Evolutionary conservation across 1,140 invertebrate species (phyloP).

Genomic region (Bombus terrestris): DNA sequence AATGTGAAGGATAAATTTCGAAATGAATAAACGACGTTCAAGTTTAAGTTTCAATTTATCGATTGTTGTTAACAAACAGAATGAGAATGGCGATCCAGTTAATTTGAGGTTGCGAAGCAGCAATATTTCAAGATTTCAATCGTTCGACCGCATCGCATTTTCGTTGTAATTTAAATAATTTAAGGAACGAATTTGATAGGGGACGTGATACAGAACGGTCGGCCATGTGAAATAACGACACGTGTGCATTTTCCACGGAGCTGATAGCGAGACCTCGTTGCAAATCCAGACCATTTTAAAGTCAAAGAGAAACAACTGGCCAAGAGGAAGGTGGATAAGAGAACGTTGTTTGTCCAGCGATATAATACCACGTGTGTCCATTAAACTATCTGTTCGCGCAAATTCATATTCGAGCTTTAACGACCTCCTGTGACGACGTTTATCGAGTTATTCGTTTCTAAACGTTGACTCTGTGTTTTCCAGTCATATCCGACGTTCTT

Average conservation of each 20-base stretch:
- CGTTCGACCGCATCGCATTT: background rate
- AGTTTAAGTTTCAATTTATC: no score
- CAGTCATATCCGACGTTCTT: background rate
- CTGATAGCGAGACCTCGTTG: background rate
- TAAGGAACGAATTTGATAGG: background rate
- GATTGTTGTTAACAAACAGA: no score
- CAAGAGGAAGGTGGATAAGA: background rate
- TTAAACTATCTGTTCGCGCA: background rate
- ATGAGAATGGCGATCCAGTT: no score
- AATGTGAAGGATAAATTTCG: no score
- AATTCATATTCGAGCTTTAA: constrained; percentile 16
- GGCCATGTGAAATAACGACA: background rate
- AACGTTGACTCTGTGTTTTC: background rate
- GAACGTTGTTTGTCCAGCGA: background rate
- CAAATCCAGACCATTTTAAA: background rate
- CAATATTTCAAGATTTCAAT: background rate
- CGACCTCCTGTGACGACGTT: background rate
- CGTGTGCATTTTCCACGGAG: background rate
- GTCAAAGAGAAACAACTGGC: background rate
- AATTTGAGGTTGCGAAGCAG: background rate
- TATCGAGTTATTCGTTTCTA: background rate
- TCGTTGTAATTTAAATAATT: background rate
- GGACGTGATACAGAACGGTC: background rate
- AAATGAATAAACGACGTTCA: no score
- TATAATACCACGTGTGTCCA: background rate